A percentile compares a stretch with the other conserved stretches of the same genome.
Evolutionary conservation across 2,113 vertebrate species (phyloP).

Genomic region (Zosterops japonicus): DNA sequence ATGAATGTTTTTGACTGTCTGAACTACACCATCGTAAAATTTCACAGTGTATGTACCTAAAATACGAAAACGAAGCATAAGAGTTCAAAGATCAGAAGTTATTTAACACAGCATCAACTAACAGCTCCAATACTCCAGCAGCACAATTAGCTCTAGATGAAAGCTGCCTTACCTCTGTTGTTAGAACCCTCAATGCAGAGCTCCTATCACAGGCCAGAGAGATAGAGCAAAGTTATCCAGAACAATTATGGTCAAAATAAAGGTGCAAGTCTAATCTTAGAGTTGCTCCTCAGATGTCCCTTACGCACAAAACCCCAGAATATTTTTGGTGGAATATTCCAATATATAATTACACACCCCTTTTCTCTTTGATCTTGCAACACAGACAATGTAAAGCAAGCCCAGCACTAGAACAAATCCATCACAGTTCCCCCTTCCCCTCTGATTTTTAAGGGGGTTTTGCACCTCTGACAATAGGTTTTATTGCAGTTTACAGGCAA

Average conservation of each 20-base stretch:
- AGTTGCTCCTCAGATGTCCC: neutral
- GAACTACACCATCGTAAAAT: slow-evolving; percentile 95
- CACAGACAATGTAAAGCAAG: neutral
- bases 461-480: neutral
- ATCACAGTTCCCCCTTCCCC: neutral
- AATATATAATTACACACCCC: neutral
- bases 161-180: neutral
- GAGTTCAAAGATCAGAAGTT: neutral
- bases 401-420: neutral
- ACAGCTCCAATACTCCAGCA: neutral
- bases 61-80: slow-evolving; percentile 54
- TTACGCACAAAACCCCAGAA: neutral
- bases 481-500: neutral
- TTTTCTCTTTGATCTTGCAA: neutral
- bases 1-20: slow-evolving; percentile 95
- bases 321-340: neutral
- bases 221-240: neutral
- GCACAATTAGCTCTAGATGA: neutral
- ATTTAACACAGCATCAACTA: neutral
- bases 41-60: slow-evolving; percentile 95
- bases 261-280: neutral
- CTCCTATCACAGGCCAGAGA: neutral
- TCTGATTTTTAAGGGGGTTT: neutral
- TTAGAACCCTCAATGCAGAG: neutral
- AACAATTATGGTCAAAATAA: neutral